These are phyloP conservation scores for Oegoconia quadripuncta DNA, from an alignment of 2,888 invertebrate genomes.

Conservation along the genomic window DNA sequence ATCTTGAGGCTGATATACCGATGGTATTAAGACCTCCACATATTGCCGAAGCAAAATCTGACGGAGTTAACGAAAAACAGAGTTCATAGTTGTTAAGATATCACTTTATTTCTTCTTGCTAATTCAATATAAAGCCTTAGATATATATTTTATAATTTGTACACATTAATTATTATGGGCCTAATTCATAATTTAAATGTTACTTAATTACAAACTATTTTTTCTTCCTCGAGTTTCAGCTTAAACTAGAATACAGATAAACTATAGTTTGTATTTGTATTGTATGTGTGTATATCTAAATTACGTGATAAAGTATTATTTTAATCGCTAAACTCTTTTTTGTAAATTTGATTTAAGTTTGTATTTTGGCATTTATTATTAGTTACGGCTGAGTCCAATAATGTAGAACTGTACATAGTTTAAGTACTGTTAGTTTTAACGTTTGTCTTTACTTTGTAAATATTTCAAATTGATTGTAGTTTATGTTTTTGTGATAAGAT, in stretches of 20 bases:
- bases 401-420: conserved; percentile 9
- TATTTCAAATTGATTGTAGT: conserved; percentile 9
- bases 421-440: conserved; percentile 11
- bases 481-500: conserved; percentile 43
- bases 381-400: conserved; percentile 3
- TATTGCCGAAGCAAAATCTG: conserved; percentile 47
- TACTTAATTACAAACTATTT: too few relatives aligned
- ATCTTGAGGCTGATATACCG: conserved; percentile 39
- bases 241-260: too few relatives aligned
- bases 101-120: too few relatives aligned
- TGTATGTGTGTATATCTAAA: too few relatives aligned
- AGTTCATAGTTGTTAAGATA: conserved; percentile 6
- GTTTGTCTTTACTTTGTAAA: conserved; percentile 20
- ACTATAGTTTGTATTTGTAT: too few relatives aligned
- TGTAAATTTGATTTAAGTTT: background rate
- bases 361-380: conserved; percentile 33
- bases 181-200: too few relatives aligned
- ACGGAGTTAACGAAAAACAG: conserved; percentile 25
- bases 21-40: conserved; percentile 47
- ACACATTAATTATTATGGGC: too few relatives aligned
- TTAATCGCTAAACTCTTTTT: conserved; percentile 9
- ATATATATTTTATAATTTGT: too few relatives aligned
- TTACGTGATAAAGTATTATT: background rate
- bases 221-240: too few relatives aligned
- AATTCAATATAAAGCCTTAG: too few relatives aligned